Evolutionary conservation across 2,797 vertebrate species (phyloP), one percentile per base, ranked within the genome.

Genomic region (Onychomys torridus): DNA sequence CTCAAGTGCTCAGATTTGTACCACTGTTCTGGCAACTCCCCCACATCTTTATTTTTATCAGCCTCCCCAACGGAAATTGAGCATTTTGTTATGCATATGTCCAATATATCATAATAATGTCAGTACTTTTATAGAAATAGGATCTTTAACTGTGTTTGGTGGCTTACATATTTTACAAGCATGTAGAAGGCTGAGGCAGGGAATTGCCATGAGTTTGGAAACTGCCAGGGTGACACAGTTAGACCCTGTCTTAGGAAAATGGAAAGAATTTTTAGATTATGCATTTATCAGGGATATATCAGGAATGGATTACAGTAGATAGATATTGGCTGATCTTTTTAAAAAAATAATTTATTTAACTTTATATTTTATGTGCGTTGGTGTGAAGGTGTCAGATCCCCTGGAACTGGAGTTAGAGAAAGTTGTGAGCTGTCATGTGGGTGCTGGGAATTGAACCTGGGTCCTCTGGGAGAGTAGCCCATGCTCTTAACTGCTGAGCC

Each of bases 251-350:
- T 43, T 9, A 73, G 16, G 12, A 88, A 88, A 88, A 75, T 25
- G 57, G 37, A 71, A 88, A 40, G 27, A 12, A 59, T 34, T 13
- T 84, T 75, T 75, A 89, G 17, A 61, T 93, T 63, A 29, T 52
- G 82, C 3, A 87, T 2, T 91, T 97, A 40, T 93, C 12, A 29
- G 75, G 89, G 43, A 46, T 79, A 92, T 69, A 85, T 94, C 49
- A 90, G 8, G 67, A 69, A 78, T 95, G 65, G 2, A 82, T 86
- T 86, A 85, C 5, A 49, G 34, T 92, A 65, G 25, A 79, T 76
- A 78, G 65, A 76, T 4, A 61, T n/a, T 83, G 87, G 34, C 73
- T 93, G 9, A 57, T 93, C 10, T 84, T 94, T 52, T 13, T 13
- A 52, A 52, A 49, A 52, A 52, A 52, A 2, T 52, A 52, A 52